Evolutionary conservation across 2,797 vertebrate species (phyloP), one percentile per base, ranked within the genome.

Genomic region (Chaenodraco wilsoni): DNA sequence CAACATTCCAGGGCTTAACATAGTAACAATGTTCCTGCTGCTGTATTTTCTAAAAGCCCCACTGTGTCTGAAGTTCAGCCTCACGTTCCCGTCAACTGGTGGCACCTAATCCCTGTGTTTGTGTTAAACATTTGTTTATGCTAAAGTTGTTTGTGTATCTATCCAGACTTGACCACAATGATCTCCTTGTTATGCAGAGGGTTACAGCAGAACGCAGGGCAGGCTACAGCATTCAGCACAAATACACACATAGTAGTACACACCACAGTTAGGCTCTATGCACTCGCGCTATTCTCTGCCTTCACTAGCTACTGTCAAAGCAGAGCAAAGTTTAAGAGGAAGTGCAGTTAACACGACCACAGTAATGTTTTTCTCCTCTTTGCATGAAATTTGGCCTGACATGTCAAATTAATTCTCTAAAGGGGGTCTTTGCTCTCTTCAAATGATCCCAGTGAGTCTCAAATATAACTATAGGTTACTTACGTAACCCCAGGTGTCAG

Each of bases 321-420:
- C 56, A 62, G 77, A 79, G 68, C 62, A 63, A 3, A 69, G 52
- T 66, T 11, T 87, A 80, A 84, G 81, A 86, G 89, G 87, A 91
- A 92, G 81, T 88, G 57, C 17, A 56, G 56, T 9, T 70, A 52
- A 79, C 62, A 76, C 23, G 23, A 23, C 59, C 45, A 73, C 72
- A 81, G 60, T 59, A 11, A 21, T 64, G 12, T 51, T 69, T 15
- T 49, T 19, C 45, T 11, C 10, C 55, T 71, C 71, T 71, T 59
- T 64, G 62, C 41, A 61, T 31, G 5, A 65, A 68, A 67, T 65
- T 33, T 23, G 48, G 59, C 15, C 10, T 4, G 21, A 63, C 43
- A 27, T 31, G 16, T 45, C n/a, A 0, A 69, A 44, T 31, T 1
- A 37, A 59, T 54, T 66, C 5, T 51, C 44, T 76, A 5, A 9